Evolutionary conservation across 2,888 invertebrate species (phyloP).

Genomic region (Geophilus truncorum): DNA sequence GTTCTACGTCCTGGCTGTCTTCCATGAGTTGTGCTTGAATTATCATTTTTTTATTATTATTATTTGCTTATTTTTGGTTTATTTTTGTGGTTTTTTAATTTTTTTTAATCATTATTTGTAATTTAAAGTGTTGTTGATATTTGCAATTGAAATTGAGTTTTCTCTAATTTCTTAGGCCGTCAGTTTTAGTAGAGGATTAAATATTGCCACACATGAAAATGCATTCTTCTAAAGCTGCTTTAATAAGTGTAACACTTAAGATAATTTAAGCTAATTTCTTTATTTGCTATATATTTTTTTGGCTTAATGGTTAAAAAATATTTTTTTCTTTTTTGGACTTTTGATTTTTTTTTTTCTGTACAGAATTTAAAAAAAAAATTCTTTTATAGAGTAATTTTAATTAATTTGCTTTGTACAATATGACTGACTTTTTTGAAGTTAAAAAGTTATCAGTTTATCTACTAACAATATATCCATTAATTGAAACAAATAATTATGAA

Average conservation of each 20-base stretch:
- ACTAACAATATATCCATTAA: no score
- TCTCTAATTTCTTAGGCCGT: constrained; percentile 28
- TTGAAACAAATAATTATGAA: background rate
- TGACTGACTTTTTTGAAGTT: background rate
- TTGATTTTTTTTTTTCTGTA: background rate
- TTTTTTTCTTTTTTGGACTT: background rate
- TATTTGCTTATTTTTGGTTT: constrained; percentile 13
- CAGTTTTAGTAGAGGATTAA: constrained; percentile 32
- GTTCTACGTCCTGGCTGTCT: constrained; percentile 16
- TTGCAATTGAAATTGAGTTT: constrained; percentile 17
- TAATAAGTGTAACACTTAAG: constrained; percentile 1
- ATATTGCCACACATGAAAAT: constrained; percentile 9
- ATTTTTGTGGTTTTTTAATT: background rate
- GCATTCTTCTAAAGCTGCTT: constrained; percentile 21
- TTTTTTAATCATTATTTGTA: background rate
- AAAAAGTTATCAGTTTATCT: background rate
- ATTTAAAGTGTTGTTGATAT: constrained; percentile 7
- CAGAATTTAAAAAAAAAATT: background rate
- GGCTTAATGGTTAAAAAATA: background rate
- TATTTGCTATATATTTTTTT: background rate
- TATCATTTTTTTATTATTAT: background rate
- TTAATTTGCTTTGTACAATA: background rate
- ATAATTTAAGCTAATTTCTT: constrained; percentile 1
- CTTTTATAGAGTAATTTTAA: background rate
- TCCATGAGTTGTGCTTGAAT: background rate